These are phyloP conservation scores for Protophormia terraenovae DNA, from an alignment of 2,888 invertebrate genomes.

Conservation along the genomic window DNA sequence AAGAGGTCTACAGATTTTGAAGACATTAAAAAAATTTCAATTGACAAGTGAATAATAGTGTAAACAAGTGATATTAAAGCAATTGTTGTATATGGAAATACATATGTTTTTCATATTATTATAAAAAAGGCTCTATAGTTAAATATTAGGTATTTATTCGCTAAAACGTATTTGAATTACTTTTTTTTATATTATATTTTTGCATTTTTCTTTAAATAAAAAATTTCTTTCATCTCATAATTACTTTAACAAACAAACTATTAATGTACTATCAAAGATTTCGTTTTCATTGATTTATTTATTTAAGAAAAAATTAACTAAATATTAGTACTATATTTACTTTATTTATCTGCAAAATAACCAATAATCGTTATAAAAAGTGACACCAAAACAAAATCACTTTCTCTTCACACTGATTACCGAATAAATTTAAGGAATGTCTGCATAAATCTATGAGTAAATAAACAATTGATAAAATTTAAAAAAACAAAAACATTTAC, in stretches of 20 bases:
- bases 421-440: background rate
- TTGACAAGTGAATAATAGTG: too few species aligned
- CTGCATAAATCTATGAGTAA: background rate
- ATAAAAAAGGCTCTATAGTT: too few species aligned
- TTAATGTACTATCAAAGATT: constrained; percentile 2
- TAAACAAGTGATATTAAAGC: too few species aligned
- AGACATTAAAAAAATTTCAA: too few species aligned
- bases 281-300: background rate
- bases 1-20: too few species aligned
- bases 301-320: constrained; percentile 27
- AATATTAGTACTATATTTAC: constrained; percentile 22
- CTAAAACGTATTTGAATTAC: too few species aligned
- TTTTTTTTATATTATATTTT: background rate
- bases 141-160: too few species aligned
- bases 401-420: constrained; percentile 29
- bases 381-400: constrained; percentile 12
- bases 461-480: background rate
- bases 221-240: constrained; percentile 24
- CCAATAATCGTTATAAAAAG: background rate
- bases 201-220: background rate
- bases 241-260: constrained; percentile 24
- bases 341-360: constrained; percentile 17
- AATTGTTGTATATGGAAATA: too few species aligned
- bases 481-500: background rate
- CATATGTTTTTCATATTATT: too few species aligned